phyloP scores from a whole-genome alignment of 2,888 invertebrate species.

The Platycheirus rosarum region DNA sequence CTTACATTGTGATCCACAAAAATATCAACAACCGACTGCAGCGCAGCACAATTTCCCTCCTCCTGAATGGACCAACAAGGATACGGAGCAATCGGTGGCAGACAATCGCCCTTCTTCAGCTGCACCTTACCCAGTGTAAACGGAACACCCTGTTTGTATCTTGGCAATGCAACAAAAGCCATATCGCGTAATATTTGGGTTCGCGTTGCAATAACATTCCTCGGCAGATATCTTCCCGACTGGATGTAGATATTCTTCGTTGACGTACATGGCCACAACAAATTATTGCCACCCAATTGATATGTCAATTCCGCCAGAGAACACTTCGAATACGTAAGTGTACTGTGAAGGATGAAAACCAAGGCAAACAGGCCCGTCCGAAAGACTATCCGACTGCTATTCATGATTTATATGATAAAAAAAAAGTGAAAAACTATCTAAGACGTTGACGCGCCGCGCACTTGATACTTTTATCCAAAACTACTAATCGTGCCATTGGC shows the following conservation, averaged over 20 bases:
- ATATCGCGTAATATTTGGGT: constrained; percentile 85
- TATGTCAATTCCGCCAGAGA: constrained; percentile 78
- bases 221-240: constrained; percentile 84
- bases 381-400: constrained; percentile 33
- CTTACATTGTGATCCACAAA: constrained; percentile 84
- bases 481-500: constrained; percentile 43
- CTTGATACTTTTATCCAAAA: constrained; percentile 24
- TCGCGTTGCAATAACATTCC: constrained; percentile 86
- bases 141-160: constrained; percentile 86
- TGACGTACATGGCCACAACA: constrained; percentile 85
- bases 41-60: constrained; percentile 85
- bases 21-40: constrained; percentile 89
- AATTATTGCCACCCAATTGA: constrained; percentile 80
- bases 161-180: constrained; percentile 85
- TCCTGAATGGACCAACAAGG: constrained; percentile 87
- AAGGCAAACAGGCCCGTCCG: constrained; percentile 38
- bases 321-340: constrained; percentile 33
- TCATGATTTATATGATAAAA: constrained; percentile 30
- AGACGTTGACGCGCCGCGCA: constrained; percentile 42
- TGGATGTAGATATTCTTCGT: constrained; percentile 85
- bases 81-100: constrained; percentile 85
- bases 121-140: constrained; percentile 85
- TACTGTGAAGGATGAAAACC: constrained; percentile 38
- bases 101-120: constrained; percentile 83
- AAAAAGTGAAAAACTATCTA: constrained; percentile 1